A percentile compares a stretch with the other conserved stretches of the same genome.
Conservation (phyloP, 2,113 vertebrate genomes). For the Eclectus roratus region DNA sequence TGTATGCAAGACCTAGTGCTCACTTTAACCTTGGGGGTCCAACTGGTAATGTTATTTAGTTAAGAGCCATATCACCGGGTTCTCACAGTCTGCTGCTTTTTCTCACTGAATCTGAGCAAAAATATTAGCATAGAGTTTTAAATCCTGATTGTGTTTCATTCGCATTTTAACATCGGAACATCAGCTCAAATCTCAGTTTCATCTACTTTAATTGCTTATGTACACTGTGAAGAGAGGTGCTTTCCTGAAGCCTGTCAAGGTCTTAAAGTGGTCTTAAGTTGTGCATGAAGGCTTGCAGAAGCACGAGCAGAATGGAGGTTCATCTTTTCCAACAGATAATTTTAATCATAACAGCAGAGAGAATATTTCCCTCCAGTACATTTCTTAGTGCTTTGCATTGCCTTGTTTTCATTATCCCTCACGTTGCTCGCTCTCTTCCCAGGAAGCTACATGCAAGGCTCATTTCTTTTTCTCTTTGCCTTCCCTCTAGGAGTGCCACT, state of each 20-base stretch:
- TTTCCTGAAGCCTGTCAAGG: neutral
- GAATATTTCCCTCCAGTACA: neutral
- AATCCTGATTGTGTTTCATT: neutral
- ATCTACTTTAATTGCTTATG: neutral
- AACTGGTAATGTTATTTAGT: neutral
- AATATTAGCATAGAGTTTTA: neutral
- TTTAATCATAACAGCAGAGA: neutral
- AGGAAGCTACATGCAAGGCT: neutral
- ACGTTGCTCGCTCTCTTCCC: accelerated
- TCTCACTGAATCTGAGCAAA: neutral
- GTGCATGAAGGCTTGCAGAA: neutral
- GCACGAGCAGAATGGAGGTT: neutral
- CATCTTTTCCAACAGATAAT: neutral
- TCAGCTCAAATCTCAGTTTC: neutral
- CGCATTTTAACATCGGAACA: neutral
- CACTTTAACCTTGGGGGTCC: neutral
- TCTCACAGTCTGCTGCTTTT: neutral
- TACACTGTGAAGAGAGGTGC: neutral
- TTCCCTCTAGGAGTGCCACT: neutral
- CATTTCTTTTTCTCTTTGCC: neutral
- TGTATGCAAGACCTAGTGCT: neutral
- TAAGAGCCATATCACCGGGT: neutral
- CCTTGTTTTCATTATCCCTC: neutral
- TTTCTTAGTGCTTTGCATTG: neutral
- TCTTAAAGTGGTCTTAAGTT: neutral